Conservation (phyloP, 2,113 vertebrate genomes). For the Ammodytes dubius region DNA sequence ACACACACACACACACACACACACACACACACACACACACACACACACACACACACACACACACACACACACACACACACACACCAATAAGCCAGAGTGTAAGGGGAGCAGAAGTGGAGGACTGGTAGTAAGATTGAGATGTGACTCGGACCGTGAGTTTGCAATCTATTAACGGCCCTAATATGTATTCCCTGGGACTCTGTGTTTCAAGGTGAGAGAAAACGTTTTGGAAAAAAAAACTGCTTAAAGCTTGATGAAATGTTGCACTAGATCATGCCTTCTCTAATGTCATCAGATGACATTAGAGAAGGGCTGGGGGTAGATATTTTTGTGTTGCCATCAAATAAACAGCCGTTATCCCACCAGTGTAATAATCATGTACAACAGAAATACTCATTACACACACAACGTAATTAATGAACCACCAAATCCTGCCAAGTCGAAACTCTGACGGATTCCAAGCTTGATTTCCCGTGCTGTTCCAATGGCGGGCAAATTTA, state of each 20-base stretch:
- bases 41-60: too few species aligned
- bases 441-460: constrained; percentile 62
- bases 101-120: constrained; percentile 15
- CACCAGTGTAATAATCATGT: constrained; percentile 78
- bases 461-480: constrained; percentile 72
- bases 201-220: constrained; percentile 64
- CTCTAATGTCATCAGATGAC: too few species aligned
- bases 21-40: too few species aligned
- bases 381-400: constrained; percentile 78
- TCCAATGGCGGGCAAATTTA: constrained; percentile 69
- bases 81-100: constrained; percentile 16
- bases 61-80: neutral
- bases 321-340: constrained; percentile 63
- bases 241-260: constrained; percentile 63
- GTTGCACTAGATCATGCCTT: constrained; percentile 31
- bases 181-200: constrained; percentile 68
- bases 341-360: constrained; percentile 76
- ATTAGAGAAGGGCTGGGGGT: constrained; percentile 41
- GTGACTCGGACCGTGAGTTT: constrained; percentile 62
- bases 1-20: too few species aligned
- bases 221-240: constrained; percentile 50
- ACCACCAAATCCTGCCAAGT: constrained; percentile 77
- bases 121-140: constrained; percentile 60
- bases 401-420: constrained; percentile 81
- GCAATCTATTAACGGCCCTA: constrained; percentile 72